Percentiles rank a stretch among this genome's conserved stretches.
Conservation (phyloP, 2,888 invertebrate genomes). For the Isoperla grammatica region DNA sequence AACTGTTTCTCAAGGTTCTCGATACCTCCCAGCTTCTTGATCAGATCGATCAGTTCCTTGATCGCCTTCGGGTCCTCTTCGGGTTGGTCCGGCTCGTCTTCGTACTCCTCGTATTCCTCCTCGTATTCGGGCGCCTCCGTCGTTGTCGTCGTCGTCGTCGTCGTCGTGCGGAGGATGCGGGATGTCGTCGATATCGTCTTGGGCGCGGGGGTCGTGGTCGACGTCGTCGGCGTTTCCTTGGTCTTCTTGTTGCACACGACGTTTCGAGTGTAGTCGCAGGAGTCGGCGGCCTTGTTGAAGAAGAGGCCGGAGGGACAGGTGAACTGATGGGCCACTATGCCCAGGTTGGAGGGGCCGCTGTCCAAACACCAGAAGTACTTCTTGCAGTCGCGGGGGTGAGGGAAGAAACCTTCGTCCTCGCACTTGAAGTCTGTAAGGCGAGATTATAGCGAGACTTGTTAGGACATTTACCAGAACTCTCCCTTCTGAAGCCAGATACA, state of each 20-base stretch:
- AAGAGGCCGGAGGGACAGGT: slow-evolving; percentile 87
- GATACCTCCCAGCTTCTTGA: slow-evolving; percentile 80
- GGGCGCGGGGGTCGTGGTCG: slow-evolving; percentile 39
- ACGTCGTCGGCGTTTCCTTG: slow-evolving; percentile 40
- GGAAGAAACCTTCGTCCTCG: slow-evolving; percentile 88
- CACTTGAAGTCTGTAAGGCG: slow-evolving; percentile 73
- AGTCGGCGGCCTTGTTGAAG: slow-evolving; percentile 87
- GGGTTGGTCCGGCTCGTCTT: slow-evolving; percentile 46
- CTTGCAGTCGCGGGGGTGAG: slow-evolving; percentile 87
- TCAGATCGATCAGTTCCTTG: slow-evolving; percentile 75
- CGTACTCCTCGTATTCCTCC: slow-evolving; percentile 49
- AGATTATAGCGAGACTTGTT: no score
- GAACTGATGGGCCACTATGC: slow-evolving; percentile 87
- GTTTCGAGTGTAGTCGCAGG: slow-evolving; percentile 87
- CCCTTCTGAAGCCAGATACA: no score
- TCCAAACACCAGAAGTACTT: slow-evolving; percentile 94
- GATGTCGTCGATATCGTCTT: slow-evolving; percentile 41
- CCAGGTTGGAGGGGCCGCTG: slow-evolving; percentile 80
- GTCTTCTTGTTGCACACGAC: slow-evolving; percentile 69
- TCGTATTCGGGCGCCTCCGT: slow-evolving; percentile 45
- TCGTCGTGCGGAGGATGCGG: slow-evolving; percentile 45
- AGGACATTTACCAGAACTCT: no score
- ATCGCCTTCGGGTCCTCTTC: slow-evolving; percentile 72
- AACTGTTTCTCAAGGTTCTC: slow-evolving; percentile 80
- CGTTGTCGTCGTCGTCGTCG: slow-evolving; percentile 46